Conservation (phyloP, 2,888 invertebrate species). For the Stenoptilia bipunctidactyla region DNA sequence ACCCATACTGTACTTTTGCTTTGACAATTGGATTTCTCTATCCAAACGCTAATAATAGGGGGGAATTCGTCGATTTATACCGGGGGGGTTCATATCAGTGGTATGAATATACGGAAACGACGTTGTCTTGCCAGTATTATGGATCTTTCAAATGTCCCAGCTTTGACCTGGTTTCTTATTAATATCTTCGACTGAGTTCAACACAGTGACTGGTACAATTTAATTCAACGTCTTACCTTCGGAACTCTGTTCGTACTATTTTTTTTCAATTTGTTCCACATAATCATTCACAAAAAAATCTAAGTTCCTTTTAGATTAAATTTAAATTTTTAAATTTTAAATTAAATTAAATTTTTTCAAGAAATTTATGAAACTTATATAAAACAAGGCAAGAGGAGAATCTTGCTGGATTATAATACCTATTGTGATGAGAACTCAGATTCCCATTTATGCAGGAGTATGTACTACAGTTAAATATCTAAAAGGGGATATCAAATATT, state of each 20-base stretch:
- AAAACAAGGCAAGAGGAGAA: conserved; percentile 29
- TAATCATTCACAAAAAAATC: conserved; percentile 28
- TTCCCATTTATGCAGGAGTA: conserved; percentile 35
- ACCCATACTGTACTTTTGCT: conserved; percentile 33
- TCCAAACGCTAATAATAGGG: conserved; percentile 36
- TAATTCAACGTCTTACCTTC: conserved; percentile 36
- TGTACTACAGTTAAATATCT: conserved; percentile 21
- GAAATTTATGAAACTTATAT: conserved; percentile 32
- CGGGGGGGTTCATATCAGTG: too few relatives aligned
- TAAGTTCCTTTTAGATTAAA: conserved; percentile 28
- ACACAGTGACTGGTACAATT: conserved; percentile 30
- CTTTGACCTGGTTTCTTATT: conserved; percentile 34
- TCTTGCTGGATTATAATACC: conserved; percentile 37
- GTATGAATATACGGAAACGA: conserved; percentile 22
- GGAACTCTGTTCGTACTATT: conserved; percentile 31
- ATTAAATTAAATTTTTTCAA: conserved; percentile 31
- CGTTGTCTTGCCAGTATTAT: conserved; percentile 18
- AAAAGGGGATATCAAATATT: conserved; percentile 16
- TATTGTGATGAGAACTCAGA: conserved; percentile 27
- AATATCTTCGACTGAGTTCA: conserved; percentile 32
- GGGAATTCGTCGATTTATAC: too few relatives aligned
- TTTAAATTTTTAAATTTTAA: conserved; percentile 33
- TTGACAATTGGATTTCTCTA: conserved; percentile 36
- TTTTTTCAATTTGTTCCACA: conserved; percentile 40
- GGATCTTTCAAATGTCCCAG: conserved; percentile 22